Percentiles rank a stretch among this genome's conserved stretches.
These are phyloP conservation scores for Recurvirostra avosetta DNA, from an alignment of 2,113 vertebrate genomes.

Conservation along the genomic window DNA sequence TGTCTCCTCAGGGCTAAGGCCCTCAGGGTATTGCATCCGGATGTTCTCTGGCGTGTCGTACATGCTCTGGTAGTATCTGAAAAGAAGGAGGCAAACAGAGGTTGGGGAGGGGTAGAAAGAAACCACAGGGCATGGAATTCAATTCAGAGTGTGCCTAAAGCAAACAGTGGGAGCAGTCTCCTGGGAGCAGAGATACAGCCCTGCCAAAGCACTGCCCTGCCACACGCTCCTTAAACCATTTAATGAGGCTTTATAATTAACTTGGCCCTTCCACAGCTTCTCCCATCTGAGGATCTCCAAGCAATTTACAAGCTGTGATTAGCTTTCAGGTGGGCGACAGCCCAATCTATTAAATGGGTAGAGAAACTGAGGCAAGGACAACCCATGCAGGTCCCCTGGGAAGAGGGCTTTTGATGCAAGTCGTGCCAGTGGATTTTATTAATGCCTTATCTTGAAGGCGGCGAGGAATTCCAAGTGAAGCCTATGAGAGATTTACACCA, in stretches of 20 bases:
- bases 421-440: neutral
- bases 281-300: slow-evolving; percentile 40
- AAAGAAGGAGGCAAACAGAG: neutral
- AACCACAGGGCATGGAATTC: neutral
- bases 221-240: neutral
- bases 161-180: neutral
- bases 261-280: slow-evolving; percentile 49
- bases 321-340: neutral
- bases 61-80: slow-evolving; percentile 90
- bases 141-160: neutral
- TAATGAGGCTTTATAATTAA: slow-evolving; percentile 51
- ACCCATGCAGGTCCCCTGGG: neutral
- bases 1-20: slow-evolving; percentile 82
- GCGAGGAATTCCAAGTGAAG: neutral
- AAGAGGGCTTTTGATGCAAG: neutral
- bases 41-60: slow-evolving; percentile 85
- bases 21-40: slow-evolving; percentile 75
- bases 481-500: neutral
- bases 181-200: neutral
- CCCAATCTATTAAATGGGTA: neutral
- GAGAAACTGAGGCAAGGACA: slow-evolving; percentile 21
- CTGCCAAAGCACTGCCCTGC: slow-evolving; percentile 18
- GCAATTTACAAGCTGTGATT: neutral
- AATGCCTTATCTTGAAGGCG: neutral
- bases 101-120: neutral